A percentile compares a stretch with the other conserved stretches of the same genome.
phyloP scores from a whole-genome alignment of 2,113 vertebrate species.

The Macaca mulatta region DNA sequence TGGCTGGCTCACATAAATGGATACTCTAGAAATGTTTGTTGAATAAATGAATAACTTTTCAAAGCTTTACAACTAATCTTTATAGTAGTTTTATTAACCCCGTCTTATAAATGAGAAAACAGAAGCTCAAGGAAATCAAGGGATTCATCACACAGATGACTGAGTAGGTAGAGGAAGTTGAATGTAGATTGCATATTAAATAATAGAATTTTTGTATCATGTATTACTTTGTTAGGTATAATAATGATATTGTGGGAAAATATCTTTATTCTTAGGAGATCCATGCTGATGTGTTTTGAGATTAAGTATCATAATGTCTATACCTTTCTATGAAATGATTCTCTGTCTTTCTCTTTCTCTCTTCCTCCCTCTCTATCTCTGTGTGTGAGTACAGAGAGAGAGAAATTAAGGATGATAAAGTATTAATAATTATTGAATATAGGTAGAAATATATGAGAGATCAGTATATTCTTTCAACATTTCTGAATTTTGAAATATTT shows the following conservation, averaged over 20 bases:
- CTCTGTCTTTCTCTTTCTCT: background rate
- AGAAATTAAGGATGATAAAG: background rate
- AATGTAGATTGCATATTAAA: background rate
- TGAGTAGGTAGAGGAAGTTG: background rate
- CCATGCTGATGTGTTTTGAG: background rate
- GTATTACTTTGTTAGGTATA: background rate
- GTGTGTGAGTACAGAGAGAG: background rate
- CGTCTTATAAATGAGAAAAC: background rate
- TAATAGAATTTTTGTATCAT: background rate
- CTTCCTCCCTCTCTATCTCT: no score
- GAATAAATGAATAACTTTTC: background rate
- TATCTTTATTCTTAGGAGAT: background rate
- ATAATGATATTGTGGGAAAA: background rate
- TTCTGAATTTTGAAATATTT: background rate
- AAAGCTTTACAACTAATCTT: background rate
- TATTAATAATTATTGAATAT: background rate
- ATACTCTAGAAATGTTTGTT: background rate
- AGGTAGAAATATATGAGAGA: background rate
- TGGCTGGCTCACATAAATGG: background rate
- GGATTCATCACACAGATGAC: background rate
- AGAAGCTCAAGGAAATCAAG: background rate
- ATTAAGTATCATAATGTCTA: background rate
- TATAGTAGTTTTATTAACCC: background rate
- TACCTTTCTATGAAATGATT: background rate
- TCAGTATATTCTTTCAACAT: background rate